Base-by-base conservation (phyloP, 2,797 vertebrate genomes). In the Esox lucius region DNA sequence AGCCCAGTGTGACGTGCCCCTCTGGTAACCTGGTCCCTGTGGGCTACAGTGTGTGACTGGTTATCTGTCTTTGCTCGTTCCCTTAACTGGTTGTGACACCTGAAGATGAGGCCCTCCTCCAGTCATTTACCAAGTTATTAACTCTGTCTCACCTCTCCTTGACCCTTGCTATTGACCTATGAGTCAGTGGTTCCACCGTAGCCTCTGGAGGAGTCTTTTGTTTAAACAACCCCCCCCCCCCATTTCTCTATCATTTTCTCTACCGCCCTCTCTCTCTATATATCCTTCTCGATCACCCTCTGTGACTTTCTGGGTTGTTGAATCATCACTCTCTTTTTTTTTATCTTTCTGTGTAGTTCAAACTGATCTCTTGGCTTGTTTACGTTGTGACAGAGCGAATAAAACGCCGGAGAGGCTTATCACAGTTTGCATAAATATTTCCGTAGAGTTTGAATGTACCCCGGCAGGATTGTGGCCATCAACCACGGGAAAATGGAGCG, bases 91-190 rank as follows among this genome's bases (percentile, higher is more conserved):
- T 66, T 72, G 71, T 75, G 78, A 74, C 77, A 77, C 73, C 81
- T 51, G 68, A 46, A 62, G 48, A 65, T 56, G 39, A 77, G 70
- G 65, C n/a, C 46, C 24, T 53, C 1, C 26, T 46, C 68, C 74
- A 68, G 75, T 82, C 8, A 75, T 84, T 85, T 82, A 48, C 68
- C 39, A 66, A 71, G 70, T 78, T 78, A 72, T 84, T 72, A 82
- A 74, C 72, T 72, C 64, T 71, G 9, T 31, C 24, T 76, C 75
- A 83, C 70, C 79, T 80, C 74, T 39, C 13, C 73, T 31, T 77
- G 61, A 80, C 64, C 72, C 16, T 13, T 69, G 51, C 64, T 35
- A 74, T 62, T 72, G 49, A 51, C 83, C 71, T 73, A 73, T 79
- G 75, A 78, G 53, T 74, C 74, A 68, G 73, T 33, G 24, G 26